Base-by-base conservation (phyloP, 2,888 invertebrate genomes). In the Agonopterix heracliana region DNA sequence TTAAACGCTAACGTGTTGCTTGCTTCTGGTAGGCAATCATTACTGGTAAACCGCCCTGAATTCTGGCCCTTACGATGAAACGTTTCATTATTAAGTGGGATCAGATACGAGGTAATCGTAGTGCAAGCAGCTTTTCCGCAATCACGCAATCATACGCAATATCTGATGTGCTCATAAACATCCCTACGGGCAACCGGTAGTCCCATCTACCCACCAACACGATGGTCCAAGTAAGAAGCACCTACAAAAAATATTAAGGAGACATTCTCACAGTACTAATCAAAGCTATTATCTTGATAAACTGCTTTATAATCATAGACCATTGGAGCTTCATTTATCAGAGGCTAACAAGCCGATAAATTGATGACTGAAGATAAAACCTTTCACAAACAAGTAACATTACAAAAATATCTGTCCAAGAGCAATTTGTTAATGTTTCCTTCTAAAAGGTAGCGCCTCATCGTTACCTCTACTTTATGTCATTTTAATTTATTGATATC, bases 341-440 rank as follows among this genome's bases (percentile, higher is more conserved):
- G 70, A 55, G 62, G 62, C 73, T 84, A 85, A 86, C 78, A 79
- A 85, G 76, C 73, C 74, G 76, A 84, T 82, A 79, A 86, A 82
- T 81, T 79, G 81, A 81, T 81, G 76, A 72, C 72, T 68, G 71
- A 61, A 78, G 80, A 83, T 81, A 79, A 76, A 71, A 63, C 71
- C 70, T 74, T 78, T 79, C 74, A 81, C 76, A 76, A 78, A 78
- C 74, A 76, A 72, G 72, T 63, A 65, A 74, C 73, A 74, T 82
- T 74, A 84, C 80, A 80, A 76, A 81, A 78, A 81, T 82, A 75
- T 77, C 71, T 78, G 71, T 67, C 69, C 66, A 60, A 68, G 63
- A 75, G 77, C 72, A 78, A 84, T 85, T 83, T 85, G 82, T 85
- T 74, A 70, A 71, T 74, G 60, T 68, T 72, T 64, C 69, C 68